Conservation (phyloP, 2,113 vertebrate genomes). For the Seriola aureovittata region DNA sequence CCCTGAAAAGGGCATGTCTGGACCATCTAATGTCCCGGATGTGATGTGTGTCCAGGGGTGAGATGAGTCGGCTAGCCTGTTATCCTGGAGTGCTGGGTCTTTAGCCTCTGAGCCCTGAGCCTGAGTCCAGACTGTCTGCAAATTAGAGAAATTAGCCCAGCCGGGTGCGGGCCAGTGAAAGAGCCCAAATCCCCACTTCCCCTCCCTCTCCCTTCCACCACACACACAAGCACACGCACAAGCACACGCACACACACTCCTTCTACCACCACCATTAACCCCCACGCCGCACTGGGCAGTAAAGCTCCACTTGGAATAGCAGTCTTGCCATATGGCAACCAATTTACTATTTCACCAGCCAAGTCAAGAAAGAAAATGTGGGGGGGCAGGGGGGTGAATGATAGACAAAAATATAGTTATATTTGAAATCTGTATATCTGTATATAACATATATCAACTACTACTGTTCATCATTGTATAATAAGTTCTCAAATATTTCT, state of each 20-base stretch:
- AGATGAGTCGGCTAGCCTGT: constrained; percentile 41
- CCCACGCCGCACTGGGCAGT: constrained; percentile 58
- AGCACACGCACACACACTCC: constrained; percentile 32
- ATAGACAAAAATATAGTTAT: not conserved
- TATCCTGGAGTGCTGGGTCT: constrained; percentile 45
- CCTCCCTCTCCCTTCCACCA: constrained; percentile 20
- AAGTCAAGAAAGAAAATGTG: constrained; percentile 39
- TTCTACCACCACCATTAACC: constrained; percentile 31
- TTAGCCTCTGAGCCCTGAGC: constrained; percentile 76
- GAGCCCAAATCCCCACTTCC: constrained; percentile 56
- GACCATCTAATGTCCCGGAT: constrained; percentile 46
- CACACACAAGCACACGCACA: constrained; percentile 14
- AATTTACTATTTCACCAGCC: constrained; percentile 74
- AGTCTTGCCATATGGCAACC: constrained; percentile 79
- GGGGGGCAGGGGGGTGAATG: not conserved
- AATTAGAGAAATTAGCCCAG: constrained; percentile 86
- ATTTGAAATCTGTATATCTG: too few species aligned
- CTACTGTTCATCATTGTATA: too few species aligned
- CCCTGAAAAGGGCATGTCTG: constrained; percentile 50
- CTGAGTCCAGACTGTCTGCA: constrained; percentile 83
- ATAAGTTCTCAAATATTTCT: too few species aligned
- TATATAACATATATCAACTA: too few species aligned
- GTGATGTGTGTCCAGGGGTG: constrained; percentile 44
- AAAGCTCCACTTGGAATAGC: constrained; percentile 63
- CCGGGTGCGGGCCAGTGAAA: constrained; percentile 72